A percentile compares a stretch with the other conserved stretches of the same genome.
These are phyloP conservation scores for Alfaro cultratus DNA, from an alignment of 2,797 vertebrate species.

Conservation along the genomic window DNA sequence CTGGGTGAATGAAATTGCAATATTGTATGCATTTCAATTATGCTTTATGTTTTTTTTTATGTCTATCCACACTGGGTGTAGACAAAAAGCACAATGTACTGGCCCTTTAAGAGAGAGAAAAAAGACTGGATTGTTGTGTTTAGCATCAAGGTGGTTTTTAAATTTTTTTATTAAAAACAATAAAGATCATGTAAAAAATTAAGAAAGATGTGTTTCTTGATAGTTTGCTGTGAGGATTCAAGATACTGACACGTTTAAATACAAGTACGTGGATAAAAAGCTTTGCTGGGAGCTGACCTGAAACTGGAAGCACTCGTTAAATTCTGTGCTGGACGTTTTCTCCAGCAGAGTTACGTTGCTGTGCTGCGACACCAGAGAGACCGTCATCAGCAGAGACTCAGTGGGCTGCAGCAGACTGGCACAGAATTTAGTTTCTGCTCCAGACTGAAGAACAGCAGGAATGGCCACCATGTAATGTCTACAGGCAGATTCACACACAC, in stretches of 20 bases:
- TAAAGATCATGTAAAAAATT: too few relatives aligned
- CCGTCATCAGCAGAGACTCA: slow-evolving; percentile 64
- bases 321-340: slow-evolving; percentile 31
- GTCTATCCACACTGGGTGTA: background rate
- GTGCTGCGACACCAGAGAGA: slow-evolving; percentile 49
- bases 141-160: background rate
- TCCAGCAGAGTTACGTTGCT: slow-evolving; percentile 52
- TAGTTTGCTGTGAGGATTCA: background rate
- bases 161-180: too few relatives aligned
- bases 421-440: slow-evolving; percentile 67
- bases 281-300: slow-evolving; percentile 52
- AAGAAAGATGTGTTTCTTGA: background rate
- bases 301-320: slow-evolving; percentile 67
- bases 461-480: slow-evolving; percentile 75
- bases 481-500: background rate
- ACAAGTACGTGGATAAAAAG: background rate
- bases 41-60: background rate
- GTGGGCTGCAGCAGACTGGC: slow-evolving; percentile 67
- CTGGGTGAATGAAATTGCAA: background rate
- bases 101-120: background rate
- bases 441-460: slow-evolving; percentile 69
- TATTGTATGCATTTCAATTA: background rate
- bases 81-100: background rate
- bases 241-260: background rate
- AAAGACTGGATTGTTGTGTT: background rate